A percentile compares a stretch with the other conserved stretches of the same genome.
phyloP scores from a whole-genome alignment of 2,113 vertebrate species.

The Dolichallabes microphthalmus region DNA sequence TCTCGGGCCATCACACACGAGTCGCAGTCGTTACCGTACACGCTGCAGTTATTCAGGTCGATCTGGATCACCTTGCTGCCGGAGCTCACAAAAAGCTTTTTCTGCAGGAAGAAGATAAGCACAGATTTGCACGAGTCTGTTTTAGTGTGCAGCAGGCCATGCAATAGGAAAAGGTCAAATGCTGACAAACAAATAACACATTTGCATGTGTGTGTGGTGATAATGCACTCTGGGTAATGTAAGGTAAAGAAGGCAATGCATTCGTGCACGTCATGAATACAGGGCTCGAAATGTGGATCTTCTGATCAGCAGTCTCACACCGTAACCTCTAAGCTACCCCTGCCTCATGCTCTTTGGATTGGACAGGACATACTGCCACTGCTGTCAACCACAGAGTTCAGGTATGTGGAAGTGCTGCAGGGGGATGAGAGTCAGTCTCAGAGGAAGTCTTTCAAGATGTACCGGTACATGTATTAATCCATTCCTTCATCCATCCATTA shows the following conservation, averaged over 20 bases:
- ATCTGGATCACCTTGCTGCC: constrained; percentile 61
- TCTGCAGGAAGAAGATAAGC: constrained; percentile 54
- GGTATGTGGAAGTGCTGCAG: not conserved
- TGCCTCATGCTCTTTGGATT: not conserved
- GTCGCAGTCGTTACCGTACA: constrained; percentile 59
- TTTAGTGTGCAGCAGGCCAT: not conserved
- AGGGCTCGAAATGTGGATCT: too few species aligned
- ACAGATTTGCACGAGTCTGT: not conserved
- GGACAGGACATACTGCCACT: not conserved
- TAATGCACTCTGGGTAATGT: too few species aligned
- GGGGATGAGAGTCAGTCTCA: too few species aligned
- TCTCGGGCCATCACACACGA: constrained; percentile 65
- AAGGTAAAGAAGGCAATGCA: too few species aligned
- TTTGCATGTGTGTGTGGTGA: too few species aligned
- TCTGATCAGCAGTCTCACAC: too few species aligned
- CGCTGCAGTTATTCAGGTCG: constrained; percentile 57
- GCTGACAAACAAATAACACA: too few species aligned
- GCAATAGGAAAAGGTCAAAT: not conserved
- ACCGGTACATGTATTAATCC: too few species aligned
- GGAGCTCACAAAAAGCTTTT: constrained; percentile 60
- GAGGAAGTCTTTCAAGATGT: too few species aligned
- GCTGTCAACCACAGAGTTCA: not conserved
- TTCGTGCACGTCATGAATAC: too few species aligned
- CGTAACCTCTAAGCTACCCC: too few species aligned
- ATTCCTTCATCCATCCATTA: too few species aligned